Evolutionary conservation across 2,888 invertebrate species (phyloP).

Genomic region (Stenodema calcarata): DNA sequence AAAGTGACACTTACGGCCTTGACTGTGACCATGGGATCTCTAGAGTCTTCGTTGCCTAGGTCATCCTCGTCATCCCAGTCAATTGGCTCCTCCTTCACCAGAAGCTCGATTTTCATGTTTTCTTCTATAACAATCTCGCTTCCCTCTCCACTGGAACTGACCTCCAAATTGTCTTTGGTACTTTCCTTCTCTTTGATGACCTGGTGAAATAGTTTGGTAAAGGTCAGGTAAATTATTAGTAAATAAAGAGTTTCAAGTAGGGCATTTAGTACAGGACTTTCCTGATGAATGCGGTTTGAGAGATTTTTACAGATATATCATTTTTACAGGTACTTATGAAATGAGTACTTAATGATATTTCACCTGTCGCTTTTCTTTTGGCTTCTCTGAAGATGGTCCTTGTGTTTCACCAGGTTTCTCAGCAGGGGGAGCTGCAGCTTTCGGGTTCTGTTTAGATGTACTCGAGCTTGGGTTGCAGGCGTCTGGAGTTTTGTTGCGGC

Average conservation of each 20-base stretch:
- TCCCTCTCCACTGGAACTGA: constrained; percentile 4
- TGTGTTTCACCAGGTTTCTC: neutral
- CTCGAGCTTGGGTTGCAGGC: neutral
- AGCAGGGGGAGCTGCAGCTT: neutral
- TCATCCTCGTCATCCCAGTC: constrained; percentile 77
- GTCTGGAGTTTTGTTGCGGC: constrained; percentile 26
- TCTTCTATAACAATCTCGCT: constrained; percentile 54
- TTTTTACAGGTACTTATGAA: no score
- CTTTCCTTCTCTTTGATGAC: constrained; percentile 20
- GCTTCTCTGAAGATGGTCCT: neutral
- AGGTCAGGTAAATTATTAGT: neutral
- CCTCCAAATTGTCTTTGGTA: neutral
- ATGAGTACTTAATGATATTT: neutral
- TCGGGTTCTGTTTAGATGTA: neutral
- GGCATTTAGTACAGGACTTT: no score
- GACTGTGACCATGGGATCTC: neutral
- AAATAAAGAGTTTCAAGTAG: neutral
- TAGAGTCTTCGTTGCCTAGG: constrained; percentile 60
- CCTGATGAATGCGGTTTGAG: no score
- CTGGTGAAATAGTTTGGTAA: neutral
- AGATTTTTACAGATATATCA: no score
- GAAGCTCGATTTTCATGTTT: constrained; percentile 56
- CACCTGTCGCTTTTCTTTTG: constrained; percentile 17
- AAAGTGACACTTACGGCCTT: neutral
- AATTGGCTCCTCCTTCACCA: constrained; percentile 70